Base-by-base conservation (phyloP, 2,888 invertebrate species). In the Chymomyza amoena region DNA sequence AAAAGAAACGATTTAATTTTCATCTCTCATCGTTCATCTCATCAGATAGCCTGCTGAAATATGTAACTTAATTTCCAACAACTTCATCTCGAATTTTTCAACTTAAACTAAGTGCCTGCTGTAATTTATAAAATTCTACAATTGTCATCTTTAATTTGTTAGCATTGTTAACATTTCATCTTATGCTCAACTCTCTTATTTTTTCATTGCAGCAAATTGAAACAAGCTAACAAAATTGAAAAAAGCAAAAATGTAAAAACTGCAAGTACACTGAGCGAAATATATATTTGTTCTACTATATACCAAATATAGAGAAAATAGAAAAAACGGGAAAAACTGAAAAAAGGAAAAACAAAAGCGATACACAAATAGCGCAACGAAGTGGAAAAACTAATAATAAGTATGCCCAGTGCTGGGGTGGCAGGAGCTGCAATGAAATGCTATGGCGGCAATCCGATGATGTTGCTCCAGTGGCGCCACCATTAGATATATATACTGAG, bases 401-500 rank as follows among this genome's bases (percentile, higher is more conserved):
- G 70, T 57, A 78, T 76, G 71, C 64, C 57, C 61, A 32, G 50
- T 32, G 57, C 20, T 74, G 64, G 65, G 56, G 65, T 60, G 51
- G 51, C 54, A n/a, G 54, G 16, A 54, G 54, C 54, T 16, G 54
- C 75, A 69, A 69, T 67, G 54, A 72, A 77, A 72, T 65, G 59
- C 75, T 61, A 76, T 74, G 74, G 74, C 67, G 68, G 74, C 67
- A 69, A 68, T 45, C 1, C 39, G 39, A 13, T 45, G 39, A 45
- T 45, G 20, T 54, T 54, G 54, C 54, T 54, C 54, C 39, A 45
- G 39, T 45, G 39, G 39, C 39, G 39, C 39, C 13, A 45, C 39
- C 7, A 15, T 13, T 45, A 45, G 39, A 45, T 13, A 45, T 45
- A 13, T 10, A 13, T 45, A 1, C 39, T 28, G 13, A 18, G 57